Conservation (phyloP, 23 tunicate species). For the Ascidia mentula region DNA sequence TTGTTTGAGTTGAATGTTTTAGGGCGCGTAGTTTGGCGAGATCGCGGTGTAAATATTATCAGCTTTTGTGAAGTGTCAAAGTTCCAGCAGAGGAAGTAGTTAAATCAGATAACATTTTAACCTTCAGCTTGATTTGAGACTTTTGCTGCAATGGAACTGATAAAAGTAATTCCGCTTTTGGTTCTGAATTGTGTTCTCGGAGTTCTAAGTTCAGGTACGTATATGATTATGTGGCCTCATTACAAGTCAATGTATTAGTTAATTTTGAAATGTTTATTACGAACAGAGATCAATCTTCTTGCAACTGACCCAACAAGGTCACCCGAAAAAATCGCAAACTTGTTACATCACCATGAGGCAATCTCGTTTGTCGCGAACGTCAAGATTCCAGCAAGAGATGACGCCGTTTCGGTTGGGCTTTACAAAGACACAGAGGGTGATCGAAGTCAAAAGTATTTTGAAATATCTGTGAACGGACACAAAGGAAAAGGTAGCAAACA, state of each 20-base stretch:
- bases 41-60: neutral
- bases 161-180: neutral
- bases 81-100: neutral
- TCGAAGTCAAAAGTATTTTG: slow-evolving; percentile 10
- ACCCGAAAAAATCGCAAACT: neutral
- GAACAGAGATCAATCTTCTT: neutral
- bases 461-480: slow-evolving; percentile 36
- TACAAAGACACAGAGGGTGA: neutral
- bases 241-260: neutral
- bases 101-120: neutral
- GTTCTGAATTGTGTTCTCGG: neutral
- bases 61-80: no score
- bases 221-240: neutral
- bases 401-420: neutral
- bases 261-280: no score
- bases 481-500: slow-evolving; percentile 29
- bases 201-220: neutral
- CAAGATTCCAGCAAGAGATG: neutral
- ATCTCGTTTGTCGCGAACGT: neutral
- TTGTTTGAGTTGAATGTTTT: neutral
- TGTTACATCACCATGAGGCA: neutral
- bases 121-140: neutral
- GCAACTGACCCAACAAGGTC: neutral
- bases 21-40: neutral
- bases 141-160: neutral